phyloP scores from a whole-genome alignment of 1,140 invertebrate genomes.

The Neodiprion virginianus region DNA sequence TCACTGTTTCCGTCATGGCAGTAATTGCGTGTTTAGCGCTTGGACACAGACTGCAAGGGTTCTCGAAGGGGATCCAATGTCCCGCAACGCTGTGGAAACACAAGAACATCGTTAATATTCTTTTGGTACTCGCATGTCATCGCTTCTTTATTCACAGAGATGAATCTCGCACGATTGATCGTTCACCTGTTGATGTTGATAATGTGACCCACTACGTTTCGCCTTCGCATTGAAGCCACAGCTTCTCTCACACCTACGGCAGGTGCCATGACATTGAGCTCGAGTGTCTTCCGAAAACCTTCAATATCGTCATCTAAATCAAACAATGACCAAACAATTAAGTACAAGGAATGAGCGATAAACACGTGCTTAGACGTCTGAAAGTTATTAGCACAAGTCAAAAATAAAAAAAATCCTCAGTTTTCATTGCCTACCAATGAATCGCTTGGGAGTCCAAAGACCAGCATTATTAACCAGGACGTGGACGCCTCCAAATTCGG shows the following conservation, averaged over 20 bases:
- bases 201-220: slow-evolving; percentile 60
- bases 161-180: not conserved
- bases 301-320: slow-evolving; percentile 52
- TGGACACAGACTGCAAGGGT: slow-evolving; percentile 62
- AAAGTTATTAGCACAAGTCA: too few species aligned
- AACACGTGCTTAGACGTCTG: too few species aligned
- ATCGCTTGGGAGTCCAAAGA: slow-evolving; percentile 47
- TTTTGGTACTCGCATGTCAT: too few species aligned
- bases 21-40: slow-evolving; percentile 75
- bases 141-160: too few species aligned
- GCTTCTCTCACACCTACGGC: slow-evolving; percentile 61
- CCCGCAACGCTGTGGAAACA: slow-evolving; percentile 42
- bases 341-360: too few species aligned
- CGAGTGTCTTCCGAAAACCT: slow-evolving; percentile 62
- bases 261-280: slow-evolving; percentile 73
- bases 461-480: slow-evolving; percentile 81
- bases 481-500: slow-evolving; percentile 69
- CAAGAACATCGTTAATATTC: too few species aligned
- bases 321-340: slow-evolving; percentile 34
- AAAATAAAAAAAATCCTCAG: too few species aligned
- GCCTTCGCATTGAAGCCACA: slow-evolving; percentile 56
- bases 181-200: slow-evolving; percentile 66
- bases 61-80: slow-evolving; percentile 38
- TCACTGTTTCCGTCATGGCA: slow-evolving; percentile 68
- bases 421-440: slow-evolving; percentile 40